These are phyloP conservation scores for Platygyra sinensis DNA, from an alignment of 64 coral and sea anemone genomes.

Conservation along the genomic window DNA sequence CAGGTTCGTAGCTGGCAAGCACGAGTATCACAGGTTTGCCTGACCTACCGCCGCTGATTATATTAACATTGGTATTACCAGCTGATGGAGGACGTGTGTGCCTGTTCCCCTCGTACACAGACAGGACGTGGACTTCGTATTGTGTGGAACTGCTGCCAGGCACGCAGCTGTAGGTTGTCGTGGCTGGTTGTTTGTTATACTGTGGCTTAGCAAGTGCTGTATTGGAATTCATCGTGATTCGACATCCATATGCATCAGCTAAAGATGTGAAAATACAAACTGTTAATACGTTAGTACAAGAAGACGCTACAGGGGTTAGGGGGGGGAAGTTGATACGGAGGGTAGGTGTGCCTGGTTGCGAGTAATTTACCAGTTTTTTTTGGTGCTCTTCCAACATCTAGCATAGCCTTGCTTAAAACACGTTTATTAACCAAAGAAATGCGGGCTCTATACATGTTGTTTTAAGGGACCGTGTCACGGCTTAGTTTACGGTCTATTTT, in stretches of 20 bases:
- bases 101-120: neutral
- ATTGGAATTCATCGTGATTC: neutral
- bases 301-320: neutral
- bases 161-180: neutral
- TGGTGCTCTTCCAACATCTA: no score
- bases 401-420: no score
- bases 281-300: neutral
- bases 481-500: no score
- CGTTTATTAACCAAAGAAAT: no score
- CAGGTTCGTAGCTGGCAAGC: neutral
- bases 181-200: neutral
- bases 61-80: neutral
- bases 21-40: neutral
- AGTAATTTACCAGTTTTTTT: no score
- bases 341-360: no score
- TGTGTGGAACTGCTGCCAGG: neutral
- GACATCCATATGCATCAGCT: neutral
- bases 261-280: neutral
- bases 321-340: no score
- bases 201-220: neutral
- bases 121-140: neutral
- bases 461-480: no score
- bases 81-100: neutral
- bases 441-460: no score
- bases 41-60: neutral